Conservation (phyloP, 2,888 invertebrate species). For the Labia minor region DNA sequence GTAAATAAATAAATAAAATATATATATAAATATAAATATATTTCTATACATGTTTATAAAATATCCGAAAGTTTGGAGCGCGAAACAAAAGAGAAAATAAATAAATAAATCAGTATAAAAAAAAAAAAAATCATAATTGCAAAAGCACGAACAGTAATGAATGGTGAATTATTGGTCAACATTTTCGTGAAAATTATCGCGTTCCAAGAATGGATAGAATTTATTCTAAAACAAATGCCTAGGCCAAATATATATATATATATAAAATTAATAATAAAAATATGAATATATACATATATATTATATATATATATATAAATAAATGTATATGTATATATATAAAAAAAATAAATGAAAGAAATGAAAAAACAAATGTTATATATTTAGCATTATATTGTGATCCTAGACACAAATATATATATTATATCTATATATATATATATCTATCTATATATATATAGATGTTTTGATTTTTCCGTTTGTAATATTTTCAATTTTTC, state of each 20-base stretch:
- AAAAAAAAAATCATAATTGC: no score
- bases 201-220: background rate
- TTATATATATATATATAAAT: background rate
- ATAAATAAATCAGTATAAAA: background rate
- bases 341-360: background rate
- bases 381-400: slow-evolving; percentile 5
- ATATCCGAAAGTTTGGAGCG: background rate
- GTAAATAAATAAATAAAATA: background rate
- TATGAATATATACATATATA: background rate
- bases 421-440: no score
- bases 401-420: background rate
- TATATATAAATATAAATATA: slow-evolving; percentile 8
- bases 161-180: background rate
- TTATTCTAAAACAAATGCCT: slow-evolving; percentile 13
- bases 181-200: background rate
- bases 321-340: background rate
- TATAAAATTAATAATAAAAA: background rate
- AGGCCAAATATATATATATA: background rate
- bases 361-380: background rate
- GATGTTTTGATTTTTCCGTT: slow-evolving; percentile 6
- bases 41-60: slow-evolving; percentile 5
- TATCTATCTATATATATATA: background rate
- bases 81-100: background rate
- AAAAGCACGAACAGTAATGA: background rate
- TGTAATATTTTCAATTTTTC: background rate